Evolutionary conservation across 2,113 vertebrate species (phyloP), one percentile per base, ranked within the genome.

Genomic region (Malurus elegans): DNA sequence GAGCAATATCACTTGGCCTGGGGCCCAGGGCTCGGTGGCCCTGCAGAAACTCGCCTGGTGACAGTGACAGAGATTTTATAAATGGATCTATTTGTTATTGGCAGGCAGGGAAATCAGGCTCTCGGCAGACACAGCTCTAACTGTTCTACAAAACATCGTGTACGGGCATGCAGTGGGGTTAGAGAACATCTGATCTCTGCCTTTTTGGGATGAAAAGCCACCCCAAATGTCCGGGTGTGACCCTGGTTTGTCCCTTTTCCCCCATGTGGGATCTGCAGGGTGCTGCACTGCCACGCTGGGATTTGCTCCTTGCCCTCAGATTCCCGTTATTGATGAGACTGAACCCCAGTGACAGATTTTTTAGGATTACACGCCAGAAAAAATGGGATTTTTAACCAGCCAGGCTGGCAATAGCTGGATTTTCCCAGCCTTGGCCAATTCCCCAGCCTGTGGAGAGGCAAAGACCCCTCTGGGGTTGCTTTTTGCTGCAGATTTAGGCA

Each of bases 41-140:
- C 89, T 48, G 88, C 36, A 92, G 94, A 48, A 91, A 50, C 91
- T 29, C 72, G 65, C 80, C 81, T 53, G 56, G 95, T 96, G 95
- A 95, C 84, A 89, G 6, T 47, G 93, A 85, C 80, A 89, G 86
- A 45, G 78, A n/a, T 92, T 89, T 87, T 91, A 60, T 87, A 94
- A 93, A 91, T 72, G 89, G 79, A 79, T 87, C 78, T 87, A 16
- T 93, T 91, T 92, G 84, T 69, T 92, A 81, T 75, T 89, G 94
- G 94, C 91, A 91, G 70, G 83, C 67, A 83, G 92, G 72, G 42
- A 3, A 60, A 75, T 8, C 61, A 44, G 76, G 6, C n/a, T 93
- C 65, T 76, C 73, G 26, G 85, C 28, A 81, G 80, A 34, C 73
- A 38, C 31, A 32, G 21, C 18, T 44, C 32, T 60, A 47, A 54